Evolutionary conservation across 2,113 vertebrate species (phyloP), one percentile per base, ranked within the genome.

Genomic region (Trematomus loennbergii): DNA sequence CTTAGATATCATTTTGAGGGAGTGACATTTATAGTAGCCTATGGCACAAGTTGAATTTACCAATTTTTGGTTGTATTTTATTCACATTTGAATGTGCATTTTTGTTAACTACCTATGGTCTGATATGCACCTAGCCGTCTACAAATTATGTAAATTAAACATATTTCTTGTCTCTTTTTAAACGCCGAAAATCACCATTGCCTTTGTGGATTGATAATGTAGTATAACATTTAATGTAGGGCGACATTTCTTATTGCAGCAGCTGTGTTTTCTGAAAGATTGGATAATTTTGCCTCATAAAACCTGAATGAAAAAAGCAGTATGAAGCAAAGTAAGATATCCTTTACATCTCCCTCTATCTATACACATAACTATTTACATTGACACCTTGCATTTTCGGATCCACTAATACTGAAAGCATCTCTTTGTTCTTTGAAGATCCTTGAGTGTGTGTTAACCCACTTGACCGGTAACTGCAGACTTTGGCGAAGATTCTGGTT

Each of bases 321-420:
- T 59, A 17, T 52, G 46, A 83, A 48, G 70, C 36, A 61, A 40
- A 45, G 54, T 68, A 29, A 61, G 71, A 66, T 67, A 73, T 81
- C 82, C 80, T 75, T 58, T 81, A 78, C 72, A 86, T 68, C 53
- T 58, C 5, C 15, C 16, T 46, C 53, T 64, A 43, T 67, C 66
- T 79, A 83, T 70, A 81, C 46, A 77, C 54, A 29, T 46, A 12
- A 70, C 54, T 82, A 81, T 78, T 75, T 87, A 88, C 85, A 89
- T 77, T 83, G 62, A 71, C 58, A 67, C 55, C 55, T 64, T 67
- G 62, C 54, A 40, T 49, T 52, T 63, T 82, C 54, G 62, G 55
- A 73, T 69, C 49, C 75, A 58, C 43, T 87, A 88, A 90, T 60
- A 90, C 90, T 84, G 73, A 84, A 73, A 85, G 66, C 58, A 8